These are phyloP conservation scores for Megaceryle torquata DNA, from an alignment of 2,113 vertebrate species.

Conservation along the genomic window DNA sequence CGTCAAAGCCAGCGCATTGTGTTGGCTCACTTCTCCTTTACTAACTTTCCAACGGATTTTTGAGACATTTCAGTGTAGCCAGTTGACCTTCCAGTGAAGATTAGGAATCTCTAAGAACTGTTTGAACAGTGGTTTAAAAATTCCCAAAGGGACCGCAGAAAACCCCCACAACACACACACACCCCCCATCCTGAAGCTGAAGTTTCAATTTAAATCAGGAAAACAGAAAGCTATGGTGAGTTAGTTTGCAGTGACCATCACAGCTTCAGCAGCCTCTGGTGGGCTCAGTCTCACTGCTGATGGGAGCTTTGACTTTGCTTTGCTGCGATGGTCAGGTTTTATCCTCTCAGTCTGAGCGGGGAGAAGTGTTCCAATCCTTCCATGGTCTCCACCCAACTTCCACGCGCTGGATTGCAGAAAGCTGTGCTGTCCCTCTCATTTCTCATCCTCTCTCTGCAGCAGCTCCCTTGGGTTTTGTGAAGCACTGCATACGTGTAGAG, in stretches of 20 bases:
- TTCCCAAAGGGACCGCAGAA: background rate
- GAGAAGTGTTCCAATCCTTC: background rate
- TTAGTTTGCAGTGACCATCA: background rate
- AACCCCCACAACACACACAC: background rate
- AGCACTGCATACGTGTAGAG: background rate
- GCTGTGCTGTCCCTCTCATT: accelerated
- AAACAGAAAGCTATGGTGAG: background rate
- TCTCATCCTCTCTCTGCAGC: background rate
- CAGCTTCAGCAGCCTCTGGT: accelerated
- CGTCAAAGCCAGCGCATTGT: accelerated
- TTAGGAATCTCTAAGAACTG: background rate
- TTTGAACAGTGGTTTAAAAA: background rate
- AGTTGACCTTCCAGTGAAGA: background rate
- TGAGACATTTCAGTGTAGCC: background rate
- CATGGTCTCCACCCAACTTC: accelerated
- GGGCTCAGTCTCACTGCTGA: background rate
- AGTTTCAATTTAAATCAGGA: background rate
- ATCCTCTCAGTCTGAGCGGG: background rate
- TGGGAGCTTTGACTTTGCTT: background rate
- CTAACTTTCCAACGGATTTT: background rate
- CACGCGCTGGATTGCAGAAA: background rate
- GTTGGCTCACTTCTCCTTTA: background rate
- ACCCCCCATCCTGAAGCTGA: background rate
- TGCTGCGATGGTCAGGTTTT: background rate
- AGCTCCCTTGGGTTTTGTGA: background rate